These are phyloP conservation scores for Trichomycterus rosablanca DNA, from an alignment of 2,113 vertebrate species.

Conservation along the genomic window DNA sequence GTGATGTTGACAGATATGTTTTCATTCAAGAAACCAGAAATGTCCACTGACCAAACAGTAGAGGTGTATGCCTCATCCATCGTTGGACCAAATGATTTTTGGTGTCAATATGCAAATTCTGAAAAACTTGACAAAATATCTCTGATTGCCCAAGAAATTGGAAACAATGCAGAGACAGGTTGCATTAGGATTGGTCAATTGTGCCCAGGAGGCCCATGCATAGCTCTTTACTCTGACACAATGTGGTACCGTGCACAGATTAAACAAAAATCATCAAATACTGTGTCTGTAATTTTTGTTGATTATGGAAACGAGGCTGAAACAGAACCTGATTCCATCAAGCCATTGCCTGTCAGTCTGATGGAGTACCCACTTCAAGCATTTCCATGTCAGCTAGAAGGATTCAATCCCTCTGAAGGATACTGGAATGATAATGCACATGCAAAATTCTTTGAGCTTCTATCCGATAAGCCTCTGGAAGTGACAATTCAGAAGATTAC, in stretches of 20 bases:
- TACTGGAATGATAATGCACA: not conserved
- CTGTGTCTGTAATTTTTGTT: not conserved
- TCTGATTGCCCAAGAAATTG: not conserved
- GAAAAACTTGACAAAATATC: not conserved
- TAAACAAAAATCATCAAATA: not conserved
- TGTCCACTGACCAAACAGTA: not conserved
- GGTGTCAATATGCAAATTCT: not conserved
- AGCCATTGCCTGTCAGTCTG: not conserved
- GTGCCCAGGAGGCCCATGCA: not conserved
- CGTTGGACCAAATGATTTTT: not conserved
- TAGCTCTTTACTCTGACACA: not conserved
- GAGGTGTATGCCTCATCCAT: not conserved
- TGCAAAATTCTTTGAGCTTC: not conserved
- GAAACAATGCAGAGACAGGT: not conserved
- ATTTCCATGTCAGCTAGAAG: not conserved
- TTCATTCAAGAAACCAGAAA: conserved; percentile 56
- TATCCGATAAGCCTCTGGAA: not conserved
- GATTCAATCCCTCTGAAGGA: not conserved
- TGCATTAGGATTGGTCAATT: not conserved
- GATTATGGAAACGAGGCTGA: not conserved
- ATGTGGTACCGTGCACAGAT: not conserved
- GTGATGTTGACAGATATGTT: conserved; percentile 2
- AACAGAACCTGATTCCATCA: not conserved
- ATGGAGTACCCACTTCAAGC: not conserved
- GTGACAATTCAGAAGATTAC: not conserved